Base-by-base conservation (phyloP, 2,888 invertebrate species). In the Tortricodes alternella region DNA sequence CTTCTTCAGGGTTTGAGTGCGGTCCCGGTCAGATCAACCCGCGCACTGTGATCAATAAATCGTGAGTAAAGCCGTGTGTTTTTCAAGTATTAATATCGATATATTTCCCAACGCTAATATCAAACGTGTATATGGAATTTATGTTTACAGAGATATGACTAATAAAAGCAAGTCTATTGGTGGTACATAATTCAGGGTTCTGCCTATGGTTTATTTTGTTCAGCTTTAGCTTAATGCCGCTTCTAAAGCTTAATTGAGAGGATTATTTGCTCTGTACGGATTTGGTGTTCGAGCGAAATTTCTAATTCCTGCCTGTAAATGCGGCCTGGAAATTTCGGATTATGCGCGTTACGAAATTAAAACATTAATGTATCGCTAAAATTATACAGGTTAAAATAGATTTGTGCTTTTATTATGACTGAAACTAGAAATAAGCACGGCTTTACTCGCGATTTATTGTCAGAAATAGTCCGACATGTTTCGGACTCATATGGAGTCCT, bases 81-180 rank as follows among this genome's bases (percentile, higher is more conserved):
- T n/a, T n/a, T n/a, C n/a, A n/a, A n/a, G n/a, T n/a, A n/a, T n/a
- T n/a, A 21, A 21, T 37, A 34, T 46, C 44, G 49, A 39, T 38
- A 38, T 8, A 21, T 13, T 23, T 52, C 60, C 23, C 74, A 67
- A 51, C 74, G 53, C 74, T 77, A 71, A 11, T 23, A 61, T 58
- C 60, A 66, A 66, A 68, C 65, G 67, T 68, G 63, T 67, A 65
- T 65, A 71, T 66, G 66, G 68, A 76, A 80, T 77, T 77, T 78
- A 77, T 74, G 73, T 75, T 70, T 64, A 64, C 70, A 63, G 66
- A 74, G 75, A 78, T 78, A 76, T 70, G 71, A 71, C 70, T 74
- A 74, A 78, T 76, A 78, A 76, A 78, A 76, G 61, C 70, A 71
- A 70, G 68, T 73, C 66, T 72, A 77, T 78, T 73, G 76, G 70